phyloP scores from a whole-genome alignment of 2,797 vertebrate genomes.

The Onychomys leucogaster region DNA sequence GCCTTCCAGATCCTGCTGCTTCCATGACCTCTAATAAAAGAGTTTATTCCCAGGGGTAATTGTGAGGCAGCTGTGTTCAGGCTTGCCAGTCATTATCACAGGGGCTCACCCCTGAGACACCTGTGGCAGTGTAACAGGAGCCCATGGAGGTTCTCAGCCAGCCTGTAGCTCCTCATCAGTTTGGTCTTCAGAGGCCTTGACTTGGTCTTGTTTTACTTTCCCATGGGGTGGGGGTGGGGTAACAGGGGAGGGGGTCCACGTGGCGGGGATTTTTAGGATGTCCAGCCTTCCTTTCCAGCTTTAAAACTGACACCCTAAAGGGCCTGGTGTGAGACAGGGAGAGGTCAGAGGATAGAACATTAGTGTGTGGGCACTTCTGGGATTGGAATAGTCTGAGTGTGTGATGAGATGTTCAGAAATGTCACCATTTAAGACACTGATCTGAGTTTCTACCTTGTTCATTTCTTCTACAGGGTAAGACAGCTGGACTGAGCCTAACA shows the following conservation, averaged over 20 bases:
- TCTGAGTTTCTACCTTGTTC: not conserved
- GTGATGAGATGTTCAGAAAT: not conserved
- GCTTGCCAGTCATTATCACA: not conserved
- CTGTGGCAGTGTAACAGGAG: not conserved
- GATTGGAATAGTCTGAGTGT: not conserved
- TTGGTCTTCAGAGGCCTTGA: not conserved
- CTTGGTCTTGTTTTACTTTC: too few species aligned
- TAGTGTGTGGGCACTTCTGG: not conserved
- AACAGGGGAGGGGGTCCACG: too few species aligned
- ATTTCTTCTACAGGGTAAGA: not conserved
- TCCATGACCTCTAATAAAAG: not conserved
- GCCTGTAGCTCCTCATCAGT: not conserved
- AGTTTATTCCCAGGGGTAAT: not conserved
- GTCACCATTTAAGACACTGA: not conserved
- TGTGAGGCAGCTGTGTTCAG: not conserved
- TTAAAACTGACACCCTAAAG: not conserved
- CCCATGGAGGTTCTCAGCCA: not conserved
- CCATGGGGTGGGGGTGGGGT: too few species aligned
- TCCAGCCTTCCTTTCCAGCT: not conserved
- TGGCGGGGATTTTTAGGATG: not conserved
- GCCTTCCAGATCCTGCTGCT: rapidly evolving
- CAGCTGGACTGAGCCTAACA: not conserved
- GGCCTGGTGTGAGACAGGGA: not conserved
- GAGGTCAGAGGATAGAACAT: not conserved
- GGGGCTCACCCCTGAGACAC: not conserved